These are phyloP conservation scores for Andricus grossulariae DNA, from an alignment of 1,140 invertebrate species.

Conservation along the genomic window DNA sequence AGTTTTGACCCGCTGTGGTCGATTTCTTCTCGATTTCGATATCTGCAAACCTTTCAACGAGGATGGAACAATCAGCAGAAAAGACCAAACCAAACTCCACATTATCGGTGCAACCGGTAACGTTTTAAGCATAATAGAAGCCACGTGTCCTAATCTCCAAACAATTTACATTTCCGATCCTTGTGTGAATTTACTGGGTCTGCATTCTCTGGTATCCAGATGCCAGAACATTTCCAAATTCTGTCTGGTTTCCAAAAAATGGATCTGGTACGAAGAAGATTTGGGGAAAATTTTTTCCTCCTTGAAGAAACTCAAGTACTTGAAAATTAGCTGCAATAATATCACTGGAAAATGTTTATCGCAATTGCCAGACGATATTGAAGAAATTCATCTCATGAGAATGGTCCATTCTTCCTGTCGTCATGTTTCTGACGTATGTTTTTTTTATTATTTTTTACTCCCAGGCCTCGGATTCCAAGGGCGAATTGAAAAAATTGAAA, in stretches of 20 bases:
- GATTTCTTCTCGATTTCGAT: not conserved
- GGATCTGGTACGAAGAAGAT: not conserved
- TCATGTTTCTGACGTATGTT: not conserved
- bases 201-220: not conserved
- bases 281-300: not conserved
- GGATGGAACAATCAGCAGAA: slow-evolving; percentile 1
- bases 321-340: slow-evolving; percentile 21
- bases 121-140: not conserved
- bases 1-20: not conserved
- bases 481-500: too few relatives aligned
- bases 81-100: not conserved
- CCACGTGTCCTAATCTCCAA: not conserved
- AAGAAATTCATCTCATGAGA: slow-evolving; percentile 1
- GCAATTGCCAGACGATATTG: not conserved
- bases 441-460: not conserved
- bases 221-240: not conserved
- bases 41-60: slow-evolving; percentile 8
- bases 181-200: not conserved
- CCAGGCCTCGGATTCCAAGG: not conserved
- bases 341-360: not conserved
- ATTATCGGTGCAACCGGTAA: not conserved
- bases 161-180: slow-evolving; percentile 10
- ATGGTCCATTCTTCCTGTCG: not conserved
- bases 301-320: not conserved
- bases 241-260: not conserved